phyloP scores from a whole-genome alignment of 1,140 invertebrate genomes.

The Palaemon carinicauda region DNA sequence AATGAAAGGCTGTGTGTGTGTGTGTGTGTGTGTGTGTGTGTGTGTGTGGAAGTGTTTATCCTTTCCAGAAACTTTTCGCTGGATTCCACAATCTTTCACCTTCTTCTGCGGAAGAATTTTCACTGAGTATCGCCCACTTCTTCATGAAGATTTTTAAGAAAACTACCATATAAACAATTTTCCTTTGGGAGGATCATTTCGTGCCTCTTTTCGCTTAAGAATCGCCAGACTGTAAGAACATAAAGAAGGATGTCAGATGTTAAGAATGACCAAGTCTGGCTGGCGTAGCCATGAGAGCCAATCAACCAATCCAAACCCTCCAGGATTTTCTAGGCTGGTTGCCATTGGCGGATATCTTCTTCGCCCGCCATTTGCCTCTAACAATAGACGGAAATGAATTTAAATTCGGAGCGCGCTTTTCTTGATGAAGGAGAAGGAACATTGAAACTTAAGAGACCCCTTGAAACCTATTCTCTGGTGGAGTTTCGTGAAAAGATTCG shows the following conservation, averaged over 20 bases:
- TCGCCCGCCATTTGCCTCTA: constrained; percentile 13
- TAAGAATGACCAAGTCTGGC: not conserved
- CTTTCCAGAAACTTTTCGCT: not conserved
- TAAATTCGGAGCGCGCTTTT: constrained; percentile 16
- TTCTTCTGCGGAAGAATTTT: not conserved
- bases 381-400: constrained; percentile 36
- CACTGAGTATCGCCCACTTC: no score
- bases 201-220: not conserved
- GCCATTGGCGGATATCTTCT: constrained; percentile 14
- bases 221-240: not conserved
- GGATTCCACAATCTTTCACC: constrained; percentile 21
- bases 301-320: constrained; percentile 25
- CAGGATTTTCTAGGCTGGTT: not conserved
- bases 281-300: not conserved
- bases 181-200: not conserved
- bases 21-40: constrained; percentile 17
- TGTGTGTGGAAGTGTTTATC: constrained; percentile 21
- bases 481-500: constrained; percentile 48
- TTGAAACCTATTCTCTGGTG: constrained; percentile 47
- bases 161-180: not conserved
- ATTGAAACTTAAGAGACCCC: constrained; percentile 35
- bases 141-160: no score
- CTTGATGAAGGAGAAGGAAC: constrained; percentile 43
- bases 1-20: constrained; percentile 49
- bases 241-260: not conserved